A percentile compares a stretch with the other conserved stretches of the same genome.
Conservation (phyloP, 2,113 vertebrate genomes). For the Pluvialis apricaria region DNA sequence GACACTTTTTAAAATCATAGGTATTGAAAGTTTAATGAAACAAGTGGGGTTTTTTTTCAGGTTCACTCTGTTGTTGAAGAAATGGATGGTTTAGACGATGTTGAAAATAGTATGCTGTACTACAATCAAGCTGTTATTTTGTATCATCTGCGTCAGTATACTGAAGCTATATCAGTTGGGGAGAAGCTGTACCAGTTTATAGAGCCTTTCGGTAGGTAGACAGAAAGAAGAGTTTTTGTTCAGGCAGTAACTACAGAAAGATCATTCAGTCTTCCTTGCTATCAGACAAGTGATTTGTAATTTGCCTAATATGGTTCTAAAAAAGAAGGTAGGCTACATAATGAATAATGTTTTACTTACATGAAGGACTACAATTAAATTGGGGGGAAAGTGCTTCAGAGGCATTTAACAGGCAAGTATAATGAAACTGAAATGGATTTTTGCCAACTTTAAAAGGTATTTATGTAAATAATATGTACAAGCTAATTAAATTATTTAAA, state of each 20-base stretch:
- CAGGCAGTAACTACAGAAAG: not conserved
- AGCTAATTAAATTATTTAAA: not conserved
- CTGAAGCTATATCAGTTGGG: conserved; percentile 90
- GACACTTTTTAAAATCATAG: not conserved
- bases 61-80: conserved; percentile 92
- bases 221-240: not conserved
- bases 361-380: not conserved
- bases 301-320: not conserved
- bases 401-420: not conserved
- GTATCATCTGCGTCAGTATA: conserved; percentile 93
- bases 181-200: conserved; percentile 98
- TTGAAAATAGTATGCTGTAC: conserved; percentile 94
- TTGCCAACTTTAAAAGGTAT: not conserved
- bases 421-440: not conserved
- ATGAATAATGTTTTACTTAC: not conserved
- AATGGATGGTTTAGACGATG: conserved; percentile 94
- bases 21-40: not conserved
- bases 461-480: not conserved
- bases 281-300: not conserved
- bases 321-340: not conserved
- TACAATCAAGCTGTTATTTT: conserved; percentile 96
- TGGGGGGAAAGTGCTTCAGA: not conserved
- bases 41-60: conserved; percentile 45
- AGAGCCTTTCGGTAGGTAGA: conserved; percentile 93
- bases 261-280: not conserved